A percentile compares a stretch with the other conserved stretches of the same genome.
Evolutionary conservation across 2,888 invertebrate genomes (phyloP).

Genomic region (Cataglyphis albicans): DNA sequence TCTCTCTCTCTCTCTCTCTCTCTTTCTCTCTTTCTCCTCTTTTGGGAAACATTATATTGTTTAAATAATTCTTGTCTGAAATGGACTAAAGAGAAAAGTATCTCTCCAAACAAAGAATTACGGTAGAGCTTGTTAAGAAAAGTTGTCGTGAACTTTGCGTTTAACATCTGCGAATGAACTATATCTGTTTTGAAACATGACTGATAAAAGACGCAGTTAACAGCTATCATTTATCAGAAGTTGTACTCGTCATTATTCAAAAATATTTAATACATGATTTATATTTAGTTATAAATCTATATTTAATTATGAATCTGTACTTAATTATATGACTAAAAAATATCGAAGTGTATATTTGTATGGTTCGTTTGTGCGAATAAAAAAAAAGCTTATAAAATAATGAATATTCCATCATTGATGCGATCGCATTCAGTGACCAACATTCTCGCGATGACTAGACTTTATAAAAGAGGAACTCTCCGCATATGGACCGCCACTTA

Average conservation of each 20-base stretch:
- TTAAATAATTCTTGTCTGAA: slow-evolving; percentile 54
- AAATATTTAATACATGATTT: slow-evolving; percentile 5
- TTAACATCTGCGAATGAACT: slow-evolving; percentile 66
- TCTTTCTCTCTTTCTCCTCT: too few relatives aligned
- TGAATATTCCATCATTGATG: slow-evolving; percentile 1
- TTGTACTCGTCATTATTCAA: not conserved
- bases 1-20: not conserved
- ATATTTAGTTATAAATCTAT: not conserved
- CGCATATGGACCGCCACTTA: slow-evolving; percentile 53
- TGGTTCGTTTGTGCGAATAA: not conserved
- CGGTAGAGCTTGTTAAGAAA: slow-evolving; percentile 66
- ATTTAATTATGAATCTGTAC: not conserved
- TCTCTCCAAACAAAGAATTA: slow-evolving; percentile 65
- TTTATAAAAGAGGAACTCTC: slow-evolving; percentile 64
- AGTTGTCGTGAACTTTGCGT: slow-evolving; percentile 62
- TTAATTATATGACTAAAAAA: slow-evolving; percentile 14
- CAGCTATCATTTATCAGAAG: slow-evolving; percentile 35
- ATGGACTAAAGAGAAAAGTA: slow-evolving; percentile 42
- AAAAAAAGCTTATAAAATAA: not conserved
- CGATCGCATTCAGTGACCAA: slow-evolving; percentile 53
- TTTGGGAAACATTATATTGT: slow-evolving; percentile 16
- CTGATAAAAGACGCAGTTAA: slow-evolving; percentile 68
- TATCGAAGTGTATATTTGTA: not conserved
- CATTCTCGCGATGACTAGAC: slow-evolving; percentile 56
- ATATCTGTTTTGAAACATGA: slow-evolving; percentile 52